These are phyloP conservation scores for Folsomia candida DNA, from an alignment of 2,888 invertebrate genomes.

Conservation along the genomic window DNA sequence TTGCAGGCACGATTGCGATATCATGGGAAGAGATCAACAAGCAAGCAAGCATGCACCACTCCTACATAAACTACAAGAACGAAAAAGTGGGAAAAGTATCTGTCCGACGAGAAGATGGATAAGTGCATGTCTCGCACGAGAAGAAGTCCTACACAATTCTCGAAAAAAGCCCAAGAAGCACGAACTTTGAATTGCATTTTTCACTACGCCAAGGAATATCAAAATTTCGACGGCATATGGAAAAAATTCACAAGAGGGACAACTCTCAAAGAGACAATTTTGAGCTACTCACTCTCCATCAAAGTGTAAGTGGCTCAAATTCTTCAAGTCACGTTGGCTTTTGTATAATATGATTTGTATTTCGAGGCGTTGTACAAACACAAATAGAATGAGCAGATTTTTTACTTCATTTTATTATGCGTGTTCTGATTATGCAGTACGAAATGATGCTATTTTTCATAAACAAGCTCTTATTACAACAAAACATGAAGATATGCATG, in stretches of 20 bases:
- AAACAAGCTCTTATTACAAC: neutral
- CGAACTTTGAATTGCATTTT: neutral
- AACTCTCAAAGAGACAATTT: slow-evolving; percentile 4
- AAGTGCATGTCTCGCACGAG: neutral
- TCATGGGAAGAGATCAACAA: neutral
- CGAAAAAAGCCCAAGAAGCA: neutral
- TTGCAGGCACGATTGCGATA: neutral
- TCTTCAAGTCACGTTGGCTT: slow-evolving; percentile 2
- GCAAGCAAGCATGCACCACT: neutral
- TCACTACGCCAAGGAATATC: neutral
- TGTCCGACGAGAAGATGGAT: neutral
- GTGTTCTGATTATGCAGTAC: neutral
- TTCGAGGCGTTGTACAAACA: neutral
- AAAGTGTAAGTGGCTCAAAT: slow-evolving; percentile 8
- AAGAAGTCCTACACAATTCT: neutral
- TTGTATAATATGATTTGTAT: neutral
- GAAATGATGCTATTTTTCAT: neutral
- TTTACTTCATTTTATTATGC: neutral
- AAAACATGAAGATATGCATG: neutral
- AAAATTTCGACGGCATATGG: neutral
- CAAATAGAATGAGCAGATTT: neutral
- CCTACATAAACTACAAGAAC: neutral
- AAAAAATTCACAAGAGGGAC: neutral
- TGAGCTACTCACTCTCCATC: neutral
- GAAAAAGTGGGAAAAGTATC: neutral